These are phyloP conservation scores for Shinisaurus crocodilurus DNA, from an alignment of 2,113 vertebrate species.

Conservation along the genomic window DNA sequence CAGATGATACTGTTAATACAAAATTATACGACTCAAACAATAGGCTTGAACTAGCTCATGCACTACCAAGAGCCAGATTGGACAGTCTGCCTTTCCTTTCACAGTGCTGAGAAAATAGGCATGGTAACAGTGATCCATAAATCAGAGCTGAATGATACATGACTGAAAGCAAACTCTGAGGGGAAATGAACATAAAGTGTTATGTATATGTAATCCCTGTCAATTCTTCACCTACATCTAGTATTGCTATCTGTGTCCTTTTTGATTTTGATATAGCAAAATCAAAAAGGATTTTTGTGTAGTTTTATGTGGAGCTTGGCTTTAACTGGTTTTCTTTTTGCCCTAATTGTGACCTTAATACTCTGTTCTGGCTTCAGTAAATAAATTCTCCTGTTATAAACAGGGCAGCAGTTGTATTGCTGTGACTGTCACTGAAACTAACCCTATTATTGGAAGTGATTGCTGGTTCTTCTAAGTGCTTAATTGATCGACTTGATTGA, in stretches of 20 bases:
- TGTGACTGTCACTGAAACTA: conserved; percentile 63
- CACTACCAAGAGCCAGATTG: too few relatives aligned
- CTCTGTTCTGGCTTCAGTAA: conserved; percentile 63
- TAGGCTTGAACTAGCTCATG: not conserved
- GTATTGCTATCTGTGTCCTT: not conserved
- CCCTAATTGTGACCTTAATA: conserved; percentile 51
- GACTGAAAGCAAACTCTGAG: rapidly evolving
- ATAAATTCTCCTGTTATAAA: conserved; percentile 72
- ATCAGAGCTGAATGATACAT: not conserved
- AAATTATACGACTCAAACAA: not conserved
- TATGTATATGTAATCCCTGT: not conserved
- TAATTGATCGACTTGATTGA: conserved; percentile 77
- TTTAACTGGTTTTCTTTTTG: conserved; percentile 1
- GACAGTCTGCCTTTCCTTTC: not conserved
- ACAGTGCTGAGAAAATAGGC: rapidly evolving
- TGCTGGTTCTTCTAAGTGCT: conserved; percentile 71
- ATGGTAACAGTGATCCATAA: not conserved
- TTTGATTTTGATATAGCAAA: not conserved
- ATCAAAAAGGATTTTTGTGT: too few relatives aligned
- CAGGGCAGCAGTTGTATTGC: conserved; percentile 60
- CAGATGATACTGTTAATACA: not conserved
- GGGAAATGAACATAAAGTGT: not conserved
- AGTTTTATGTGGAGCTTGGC: conserved; percentile 31
- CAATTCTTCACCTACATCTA: not conserved
- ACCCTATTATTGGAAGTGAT: conserved; percentile 71